These are phyloP conservation scores for Antrozous pallidus DNA, from an alignment of 2,797 vertebrate genomes.

Conservation along the genomic window DNA sequence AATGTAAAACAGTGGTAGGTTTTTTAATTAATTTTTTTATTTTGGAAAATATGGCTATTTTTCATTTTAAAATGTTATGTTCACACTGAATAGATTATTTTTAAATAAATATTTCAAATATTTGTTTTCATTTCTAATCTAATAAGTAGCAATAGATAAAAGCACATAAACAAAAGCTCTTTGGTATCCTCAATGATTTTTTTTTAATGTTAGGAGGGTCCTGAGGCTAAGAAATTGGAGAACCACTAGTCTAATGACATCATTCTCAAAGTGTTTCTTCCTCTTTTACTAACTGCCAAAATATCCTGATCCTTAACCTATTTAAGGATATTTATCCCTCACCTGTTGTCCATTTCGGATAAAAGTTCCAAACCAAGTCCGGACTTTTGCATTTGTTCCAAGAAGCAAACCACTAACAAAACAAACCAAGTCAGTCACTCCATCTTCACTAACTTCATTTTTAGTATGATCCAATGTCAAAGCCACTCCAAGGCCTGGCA, in stretches of 20 bases:
- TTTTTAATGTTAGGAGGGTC: background rate
- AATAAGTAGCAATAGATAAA: constrained; percentile 26
- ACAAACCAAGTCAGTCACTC: constrained; percentile 96
- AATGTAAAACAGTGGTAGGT: background rate
- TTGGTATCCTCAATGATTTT: background rate
- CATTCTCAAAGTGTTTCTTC: background rate
- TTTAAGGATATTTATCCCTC: constrained; percentile 44
- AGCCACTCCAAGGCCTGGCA: constrained; percentile 96
- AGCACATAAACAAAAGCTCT: background rate
- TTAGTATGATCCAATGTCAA: constrained; percentile 97
- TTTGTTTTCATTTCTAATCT: constrained; percentile 19
- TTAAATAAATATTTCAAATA: background rate
- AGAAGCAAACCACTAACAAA: constrained; percentile 96
- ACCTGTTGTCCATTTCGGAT: constrained; percentile 99
- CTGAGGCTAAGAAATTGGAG: background rate
- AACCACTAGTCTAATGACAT: background rate
- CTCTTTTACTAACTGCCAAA: background rate
- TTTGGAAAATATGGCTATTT: constrained; percentile 2
- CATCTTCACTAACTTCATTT: constrained; percentile 91
- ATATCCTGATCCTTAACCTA: background rate
- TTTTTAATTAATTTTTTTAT: background rate
- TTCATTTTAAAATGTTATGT: background rate
- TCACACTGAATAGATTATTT: background rate
- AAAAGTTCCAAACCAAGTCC: constrained; percentile 99
- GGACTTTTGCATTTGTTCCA: constrained; percentile 96